Evolutionary conservation across 2,113 vertebrate genomes (phyloP), one percentile per base, ranked within the genome.

Genomic region (Etheostoma spectabile): DNA sequence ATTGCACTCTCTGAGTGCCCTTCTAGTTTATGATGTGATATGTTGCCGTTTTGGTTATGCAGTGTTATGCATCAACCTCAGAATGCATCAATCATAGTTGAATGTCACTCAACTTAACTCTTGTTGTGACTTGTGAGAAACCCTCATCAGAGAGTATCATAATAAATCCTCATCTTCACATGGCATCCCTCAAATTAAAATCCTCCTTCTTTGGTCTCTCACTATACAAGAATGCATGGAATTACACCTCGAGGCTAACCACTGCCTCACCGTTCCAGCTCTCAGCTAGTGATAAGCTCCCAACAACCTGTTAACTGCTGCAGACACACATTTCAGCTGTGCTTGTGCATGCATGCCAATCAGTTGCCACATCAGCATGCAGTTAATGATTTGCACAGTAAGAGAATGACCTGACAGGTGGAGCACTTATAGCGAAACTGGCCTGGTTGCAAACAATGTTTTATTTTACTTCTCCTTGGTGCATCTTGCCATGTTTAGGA

Each of bases 301-400:
- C 66, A 79, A 76, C 86, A 82, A 83, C 79, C 71, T 89, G 88
- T 84, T 84, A 89, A 73, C 85, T 79, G 88, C 82, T 21, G 69
- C 79, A 69, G 77, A 90, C 70, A 61, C 63, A 70, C 72, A 85
- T 57, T 91, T 84, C 79, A 76, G 76, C 69, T 60, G 75, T 66
- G 84, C 82, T 80, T 74, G 79, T 81, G 88, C 81, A 67, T 85
- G 86, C 74, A 74, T 89, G 87, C 86, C 83, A 90, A 88, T 88
- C 88, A 87, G 82, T 88, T 93, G 81, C 82, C 80, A 73, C 77
- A 89, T 74, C 84, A 72, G 77, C 1, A 62, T 62, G 62, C 70
- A 71, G 92, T 92, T 92, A 92, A 93, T 93, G 77, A 91, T 91
- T 92, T 92, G 72, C 89, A 77, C 81, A 73, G 87, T 79, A 49